Base-by-base conservation (phyloP, 2,797 vertebrate species). In the Xerus rutilus region DNA sequence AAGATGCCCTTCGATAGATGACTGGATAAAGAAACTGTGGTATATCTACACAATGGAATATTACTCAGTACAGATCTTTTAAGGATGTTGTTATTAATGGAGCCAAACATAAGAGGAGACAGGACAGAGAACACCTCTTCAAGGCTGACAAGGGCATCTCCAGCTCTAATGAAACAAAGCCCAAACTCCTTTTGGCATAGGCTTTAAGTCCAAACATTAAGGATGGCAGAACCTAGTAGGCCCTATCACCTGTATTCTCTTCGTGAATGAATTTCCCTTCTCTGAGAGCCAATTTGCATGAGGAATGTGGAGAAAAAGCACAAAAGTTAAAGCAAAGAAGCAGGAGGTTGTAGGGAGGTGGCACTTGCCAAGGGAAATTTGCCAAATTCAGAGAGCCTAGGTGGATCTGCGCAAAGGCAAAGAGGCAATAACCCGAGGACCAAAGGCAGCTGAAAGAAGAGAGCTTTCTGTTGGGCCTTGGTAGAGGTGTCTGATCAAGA, bases 171-270 rank as follows among this genome's bases (percentile, higher is more conserved):
- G 30, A 81, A 91, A 64, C 11, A 57, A n/a, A 96, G n/a, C 5
- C 23, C 30, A 28, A 20, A 78, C 14, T 84, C 65, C 30, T 78
- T 88, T 70, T 47, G n/a, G 45, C 28, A 86, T 6, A 49, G 43
- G 9, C 9, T 95, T 96, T 70, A 88, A 90, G 70, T 57, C 91
- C 86, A 83, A 77, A 70, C 17, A 54, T 25, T 45, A 47, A 11
- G 65, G 43, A 79, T 49, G 54, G 64, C n/a, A 64, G 95, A 94
- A 35, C 21, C 54, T 0, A 25, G 47, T 17, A 76, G 52, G 67
- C 9, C 10, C 14, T 77, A 30, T 43, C 12, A 74, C 18, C 9
- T 20, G 13, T 78, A 69, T n/a, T 18, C 35, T 87, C 73, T 73
- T 21, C 73, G 17, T 76, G 74, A 81, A 89, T 74, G 70, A 39